Percentiles rank a stretch among this genome's conserved stretches.
Evolutionary conservation across 2,797 vertebrate species (phyloP).

Genomic region (Syngnathus rostellatus): DNA sequence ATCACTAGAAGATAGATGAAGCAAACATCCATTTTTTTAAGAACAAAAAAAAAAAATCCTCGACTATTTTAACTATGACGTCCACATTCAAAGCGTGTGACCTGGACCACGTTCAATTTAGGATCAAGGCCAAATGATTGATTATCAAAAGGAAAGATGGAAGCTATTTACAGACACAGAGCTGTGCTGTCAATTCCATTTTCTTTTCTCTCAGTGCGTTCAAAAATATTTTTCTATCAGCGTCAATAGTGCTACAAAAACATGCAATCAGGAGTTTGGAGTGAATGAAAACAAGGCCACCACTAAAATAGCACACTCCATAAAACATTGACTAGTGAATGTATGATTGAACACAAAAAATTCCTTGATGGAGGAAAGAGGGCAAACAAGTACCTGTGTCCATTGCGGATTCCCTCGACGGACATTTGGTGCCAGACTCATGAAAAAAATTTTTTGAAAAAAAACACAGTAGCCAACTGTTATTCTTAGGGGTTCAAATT

Average conservation of each 20-base stretch:
- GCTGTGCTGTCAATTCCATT: neutral
- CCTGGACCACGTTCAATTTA: constrained; percentile 29
- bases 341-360: constrained; percentile 25
- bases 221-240: neutral
- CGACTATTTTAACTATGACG: neutral
- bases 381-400: constrained; percentile 50
- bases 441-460: too few species aligned
- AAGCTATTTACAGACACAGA: constrained; percentile 39
- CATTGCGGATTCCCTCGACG: constrained; percentile 50
- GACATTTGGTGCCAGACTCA: constrained; percentile 52
- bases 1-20: neutral
- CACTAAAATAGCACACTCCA: neutral
- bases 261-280: neutral
- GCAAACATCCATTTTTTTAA: constrained; percentile 1
- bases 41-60: neutral
- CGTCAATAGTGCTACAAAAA: neutral
- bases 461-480: constrained; percentile 62
- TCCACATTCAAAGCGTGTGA: constrained; percentile 20
- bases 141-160: constrained; percentile 38
- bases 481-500: constrained; percentile 60
- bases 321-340: constrained; percentile 3
- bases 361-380: constrained; percentile 12
- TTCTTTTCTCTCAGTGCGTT: neutral
- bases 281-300: neutral
- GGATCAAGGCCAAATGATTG: constrained; percentile 23